Evolutionary conservation across 2,113 vertebrate genomes (phyloP).

Genomic region (Egretta garzetta): DNA sequence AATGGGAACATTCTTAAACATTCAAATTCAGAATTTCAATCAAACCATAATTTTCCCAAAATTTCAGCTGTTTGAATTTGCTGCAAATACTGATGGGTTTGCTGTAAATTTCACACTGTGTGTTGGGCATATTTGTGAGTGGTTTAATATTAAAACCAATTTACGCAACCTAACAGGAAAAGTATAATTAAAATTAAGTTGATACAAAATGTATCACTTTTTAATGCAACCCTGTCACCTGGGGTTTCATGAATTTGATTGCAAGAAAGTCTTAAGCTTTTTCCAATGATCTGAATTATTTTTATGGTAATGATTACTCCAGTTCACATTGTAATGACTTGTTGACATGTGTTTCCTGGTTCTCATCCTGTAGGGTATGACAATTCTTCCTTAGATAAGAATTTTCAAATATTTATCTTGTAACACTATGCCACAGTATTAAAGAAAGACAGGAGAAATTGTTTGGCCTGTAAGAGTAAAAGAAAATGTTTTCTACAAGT

Average conservation of each 20-base stretch:
- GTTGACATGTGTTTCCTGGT: neutral
- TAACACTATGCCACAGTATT: neutral
- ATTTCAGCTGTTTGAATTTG: neutral
- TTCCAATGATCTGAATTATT: neutral
- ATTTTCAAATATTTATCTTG: slow-evolving; percentile 2
- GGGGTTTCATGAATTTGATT: neutral
- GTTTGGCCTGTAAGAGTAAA: neutral
- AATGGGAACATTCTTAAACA: neutral
- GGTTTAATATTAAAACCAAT: neutral
- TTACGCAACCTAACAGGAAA: neutral
- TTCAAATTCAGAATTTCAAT: neutral
- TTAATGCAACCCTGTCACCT: neutral
- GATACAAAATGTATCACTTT: neutral
- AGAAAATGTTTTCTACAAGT: neutral
- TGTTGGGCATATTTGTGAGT: neutral
- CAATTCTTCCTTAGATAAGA: slow-evolving; percentile 3
- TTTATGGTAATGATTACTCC: neutral
- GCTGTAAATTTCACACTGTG: neutral
- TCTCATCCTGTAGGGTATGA: neutral
- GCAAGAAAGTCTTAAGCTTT: neutral
- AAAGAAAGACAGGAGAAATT: neutral
- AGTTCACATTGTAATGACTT: neutral
- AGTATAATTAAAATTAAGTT: neutral
- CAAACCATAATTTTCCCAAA: neutral
- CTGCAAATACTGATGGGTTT: neutral